Percentiles rank a stretch among this genome's conserved stretches.
Conservation (phyloP, 2,888 invertebrate genomes). For the Andrena camellia region DNA sequence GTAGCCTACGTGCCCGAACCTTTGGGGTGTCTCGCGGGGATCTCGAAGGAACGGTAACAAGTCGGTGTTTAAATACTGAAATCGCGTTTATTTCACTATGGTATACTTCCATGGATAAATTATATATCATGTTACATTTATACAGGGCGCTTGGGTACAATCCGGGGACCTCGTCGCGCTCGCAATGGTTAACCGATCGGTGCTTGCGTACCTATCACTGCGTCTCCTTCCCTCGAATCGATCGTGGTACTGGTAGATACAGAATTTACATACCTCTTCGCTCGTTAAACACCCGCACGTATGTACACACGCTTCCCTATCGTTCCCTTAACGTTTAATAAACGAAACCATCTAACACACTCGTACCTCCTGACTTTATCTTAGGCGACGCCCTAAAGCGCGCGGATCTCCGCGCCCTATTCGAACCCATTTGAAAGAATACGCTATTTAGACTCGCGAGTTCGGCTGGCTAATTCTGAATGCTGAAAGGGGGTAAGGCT, state of each 20-base stretch:
- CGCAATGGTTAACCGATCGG: constrained; percentile 30
- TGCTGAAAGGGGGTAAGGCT: not conserved
- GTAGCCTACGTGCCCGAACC: too few species aligned
- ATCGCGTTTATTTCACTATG: constrained; percentile 84
- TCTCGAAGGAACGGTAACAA: constrained; percentile 13
- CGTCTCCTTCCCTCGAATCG: constrained; percentile 23
- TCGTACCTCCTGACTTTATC: not conserved
- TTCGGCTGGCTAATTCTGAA: constrained; percentile 5
- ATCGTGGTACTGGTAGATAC: constrained; percentile 19
- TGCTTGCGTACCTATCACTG: constrained; percentile 20
- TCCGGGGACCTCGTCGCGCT: constrained; percentile 55
- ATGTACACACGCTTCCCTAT: constrained; percentile 30
- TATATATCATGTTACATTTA: constrained; percentile 84
- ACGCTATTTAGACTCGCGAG: not conserved
- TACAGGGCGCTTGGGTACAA: constrained; percentile 80
- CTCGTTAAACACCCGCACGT: constrained; percentile 11
- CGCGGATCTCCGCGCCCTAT: not conserved
- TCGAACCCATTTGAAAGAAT: not conserved
- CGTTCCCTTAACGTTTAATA: constrained; percentile 7
- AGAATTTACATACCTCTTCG: constrained; percentile 49
- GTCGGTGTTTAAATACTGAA: constrained; percentile 80
- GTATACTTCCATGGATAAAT: constrained; percentile 83
- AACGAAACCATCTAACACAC: not conserved
- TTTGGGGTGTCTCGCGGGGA: not conserved
- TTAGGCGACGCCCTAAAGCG: not conserved